Base-by-base conservation (phyloP, 2,888 invertebrate genomes). In the Oligia latruncula region DNA sequence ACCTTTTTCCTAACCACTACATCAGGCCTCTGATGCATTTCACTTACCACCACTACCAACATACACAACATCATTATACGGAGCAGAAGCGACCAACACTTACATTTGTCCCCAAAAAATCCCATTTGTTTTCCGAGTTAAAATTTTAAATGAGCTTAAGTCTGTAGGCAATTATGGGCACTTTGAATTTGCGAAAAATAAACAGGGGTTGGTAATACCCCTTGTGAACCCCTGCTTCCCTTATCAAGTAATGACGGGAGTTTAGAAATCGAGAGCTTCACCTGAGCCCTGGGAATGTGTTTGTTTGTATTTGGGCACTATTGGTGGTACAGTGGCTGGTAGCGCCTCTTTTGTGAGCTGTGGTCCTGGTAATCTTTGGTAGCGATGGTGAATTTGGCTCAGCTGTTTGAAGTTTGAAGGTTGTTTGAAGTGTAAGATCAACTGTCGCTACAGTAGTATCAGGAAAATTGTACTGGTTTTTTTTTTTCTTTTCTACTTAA, bases 201-300 rank as follows among this genome's bases (percentile, higher is more conserved):
- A 95, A 94, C 94, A 95, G 92, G 94, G 93, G 94, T 94, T 82
- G 86, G 88, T 87, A 84, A 87, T 88, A 87, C 88, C 92, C 87
- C 71, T 90, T 64, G 80, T 68, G 40, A 62, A 80, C 46, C 87
- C 86, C 89, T 77, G 74, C 87, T 90, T 90, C 94, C 95, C 93
- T 94, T 92, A 93, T 94, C 95, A 95, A 92, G 91, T 94, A 95
- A 95, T 95, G 95, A 95, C 93, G 92, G 92, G 92, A 93, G 90
- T 93, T 93, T 92, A 92, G 91, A 92, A 91, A 92, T 91, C 92
- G 92, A 90, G 89, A 91, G 90, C 90, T 85, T 89, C 95, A 95
- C 95, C 95, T 95, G 95, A 93, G 93, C 87, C 93, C 89, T 86
- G 89, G 81, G 73, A 87, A 90, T 78, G 65, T 29, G 13, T 68